phyloP scores from a whole-genome alignment of 2,797 vertebrate species.

The Labroides dimidiatus region DNA sequence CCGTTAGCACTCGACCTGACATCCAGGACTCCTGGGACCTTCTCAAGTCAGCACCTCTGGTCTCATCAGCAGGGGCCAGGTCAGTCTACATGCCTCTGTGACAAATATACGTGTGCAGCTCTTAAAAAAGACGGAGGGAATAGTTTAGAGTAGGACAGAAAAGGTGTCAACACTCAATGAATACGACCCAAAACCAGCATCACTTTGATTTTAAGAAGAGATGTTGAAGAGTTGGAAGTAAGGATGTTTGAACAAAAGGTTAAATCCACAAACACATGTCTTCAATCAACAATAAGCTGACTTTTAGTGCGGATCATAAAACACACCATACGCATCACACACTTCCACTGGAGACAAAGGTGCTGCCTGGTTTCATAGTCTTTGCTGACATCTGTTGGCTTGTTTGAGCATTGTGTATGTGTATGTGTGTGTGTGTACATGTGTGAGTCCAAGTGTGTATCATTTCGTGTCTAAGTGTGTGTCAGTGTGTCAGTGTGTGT shows the following conservation, averaged over 20 bases:
- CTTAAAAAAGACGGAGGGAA: neutral
- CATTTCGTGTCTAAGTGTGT: neutral
- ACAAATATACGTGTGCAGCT: neutral
- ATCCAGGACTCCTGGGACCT: slow-evolving; percentile 77
- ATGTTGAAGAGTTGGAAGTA: no score
- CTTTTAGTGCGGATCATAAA: neutral
- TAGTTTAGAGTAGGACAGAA: neutral
- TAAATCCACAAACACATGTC: no score
- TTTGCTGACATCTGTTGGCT: slow-evolving; percentile 77
- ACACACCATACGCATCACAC: neutral
- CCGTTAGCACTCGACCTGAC: slow-evolving; percentile 67
- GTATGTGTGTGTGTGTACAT: neutral
- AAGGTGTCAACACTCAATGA: no score
- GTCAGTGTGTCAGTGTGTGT: neutral
- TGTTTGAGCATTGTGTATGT: slow-evolving; percentile 2
- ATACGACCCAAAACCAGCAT: no score
- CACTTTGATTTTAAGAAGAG: no score
- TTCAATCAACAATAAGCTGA: no score
- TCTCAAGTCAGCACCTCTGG: slow-evolving; percentile 57
- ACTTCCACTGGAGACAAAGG: neutral
- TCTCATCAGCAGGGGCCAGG: slow-evolving; percentile 69
- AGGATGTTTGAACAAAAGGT: no score
- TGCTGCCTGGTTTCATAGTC: slow-evolving; percentile 15
- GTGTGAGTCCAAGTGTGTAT: neutral
- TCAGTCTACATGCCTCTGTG: slow-evolving; percentile 40